These are phyloP conservation scores for Drosophila testacea DNA, from an alignment of 2,888 invertebrate genomes.

Conservation along the genomic window DNA sequence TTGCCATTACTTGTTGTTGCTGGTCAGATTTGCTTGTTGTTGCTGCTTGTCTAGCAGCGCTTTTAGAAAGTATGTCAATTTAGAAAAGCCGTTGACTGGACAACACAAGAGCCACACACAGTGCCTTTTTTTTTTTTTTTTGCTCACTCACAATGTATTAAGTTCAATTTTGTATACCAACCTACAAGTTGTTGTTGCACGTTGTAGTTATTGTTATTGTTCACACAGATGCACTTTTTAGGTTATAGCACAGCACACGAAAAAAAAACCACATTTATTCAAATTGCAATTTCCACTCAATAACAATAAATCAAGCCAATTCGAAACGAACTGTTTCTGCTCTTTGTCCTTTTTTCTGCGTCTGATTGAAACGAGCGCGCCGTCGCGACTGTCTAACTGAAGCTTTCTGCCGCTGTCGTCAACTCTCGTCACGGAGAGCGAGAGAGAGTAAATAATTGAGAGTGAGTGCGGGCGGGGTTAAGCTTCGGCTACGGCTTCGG, in stretches of 20 bases:
- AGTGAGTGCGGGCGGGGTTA: conserved; percentile 23
- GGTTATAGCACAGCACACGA: conserved; percentile 43
- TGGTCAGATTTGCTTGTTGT: conserved; percentile 40
- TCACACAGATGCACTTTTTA: conserved; percentile 16
- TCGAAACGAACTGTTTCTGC: conserved; percentile 4
- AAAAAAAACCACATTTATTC: conserved; percentile 48
- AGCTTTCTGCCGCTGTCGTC: conserved; percentile 30
- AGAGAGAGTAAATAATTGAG: conserved; percentile 26
- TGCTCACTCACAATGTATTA: conserved; percentile 11
- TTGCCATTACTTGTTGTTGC: conserved; percentile 44
- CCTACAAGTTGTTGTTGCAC: conserved; percentile 21
- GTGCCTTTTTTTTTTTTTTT: not conserved
- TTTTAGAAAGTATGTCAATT: conserved; percentile 82
- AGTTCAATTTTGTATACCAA: conserved; percentile 46
- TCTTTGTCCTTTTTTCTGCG: conserved; percentile 33
- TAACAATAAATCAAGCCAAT: conserved; percentile 25
- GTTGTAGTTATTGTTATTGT: conserved; percentile 12
- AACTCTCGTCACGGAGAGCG: conserved; percentile 18
- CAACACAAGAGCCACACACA: conserved; percentile 38
- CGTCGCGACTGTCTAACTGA: conserved; percentile 70
- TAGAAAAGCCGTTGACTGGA: conserved; percentile 76
- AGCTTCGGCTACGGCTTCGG: conserved; percentile 25
- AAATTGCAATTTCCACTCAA: conserved; percentile 44
- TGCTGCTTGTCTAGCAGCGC: conserved; percentile 47
- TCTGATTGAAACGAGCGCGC: conserved; percentile 75